Evolutionary conservation across 2,888 invertebrate species (phyloP), one percentile per base, ranked within the genome.

Genomic region (Acanthosoma haemorrhoidale): DNA sequence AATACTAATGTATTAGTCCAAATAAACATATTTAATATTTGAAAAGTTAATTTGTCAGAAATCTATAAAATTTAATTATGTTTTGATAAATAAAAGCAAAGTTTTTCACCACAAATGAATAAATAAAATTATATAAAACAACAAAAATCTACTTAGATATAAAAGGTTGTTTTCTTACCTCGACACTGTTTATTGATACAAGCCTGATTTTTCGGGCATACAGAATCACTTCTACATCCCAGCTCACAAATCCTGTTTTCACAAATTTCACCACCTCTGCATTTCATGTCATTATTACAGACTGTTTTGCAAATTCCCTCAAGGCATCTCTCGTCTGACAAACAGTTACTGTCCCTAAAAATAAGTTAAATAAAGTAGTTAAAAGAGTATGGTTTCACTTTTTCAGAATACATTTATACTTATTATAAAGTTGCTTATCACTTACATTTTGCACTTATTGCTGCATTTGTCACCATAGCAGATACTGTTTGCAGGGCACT

Each of bases 261-360:
- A 77, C 95, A 95, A 76, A 95, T 92, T 80, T 93, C 91, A 75
- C 90, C 88, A 13, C 85, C 83, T 18, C 86, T 86, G 77, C 94
- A 95, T 71, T 89, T 87, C 13, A 87, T 85, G 78, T 95, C 94
- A 67, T 88, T 91, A 78, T 93, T 94, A 78, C 94, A 95, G 32
- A 94, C 88, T 2, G 89, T 84, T 79, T 90, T 88, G 77, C 94
- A 94, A 67, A 89, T 85, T 57, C 92, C 92, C 69, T 87, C 84
- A 74, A 93, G 87, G 79, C 95, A 95, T 75, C 91, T 87, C 80
- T 94, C 94, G 77, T 93, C 91, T 15, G 90, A 86, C 73, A 94
- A 81, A 78, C 95, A 95, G 76, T 90, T 87, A 57, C 84, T 84
- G 78, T 94, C 92, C 75, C 91, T 90, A 79, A 74, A 84, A 80